Evolutionary conservation across 2,797 vertebrate genomes (phyloP).

Genomic region (Oreochromis grahami): DNA sequence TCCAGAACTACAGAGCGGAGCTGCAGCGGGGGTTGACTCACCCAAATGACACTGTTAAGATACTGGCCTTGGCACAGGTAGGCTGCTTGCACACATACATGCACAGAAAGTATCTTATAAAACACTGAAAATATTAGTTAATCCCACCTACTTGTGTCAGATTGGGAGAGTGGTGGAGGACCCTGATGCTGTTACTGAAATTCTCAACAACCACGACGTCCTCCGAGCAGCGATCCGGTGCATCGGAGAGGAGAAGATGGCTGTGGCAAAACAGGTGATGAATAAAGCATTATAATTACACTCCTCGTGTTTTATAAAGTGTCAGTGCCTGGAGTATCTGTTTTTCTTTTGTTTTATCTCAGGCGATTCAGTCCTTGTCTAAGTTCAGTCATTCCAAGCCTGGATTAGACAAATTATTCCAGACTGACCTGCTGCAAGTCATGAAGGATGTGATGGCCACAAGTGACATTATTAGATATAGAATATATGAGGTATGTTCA

Average conservation of each 20-base stretch:
- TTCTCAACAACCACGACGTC: constrained; percentile 81
- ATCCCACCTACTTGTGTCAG: constrained; percentile 59
- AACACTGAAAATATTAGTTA: neutral
- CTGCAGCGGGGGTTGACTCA: constrained; percentile 87
- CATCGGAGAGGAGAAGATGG: constrained; percentile 84
- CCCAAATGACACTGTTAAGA: constrained; percentile 82
- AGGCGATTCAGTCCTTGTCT: constrained; percentile 86
- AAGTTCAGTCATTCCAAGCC: constrained; percentile 81
- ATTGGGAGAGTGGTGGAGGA: constrained; percentile 85
- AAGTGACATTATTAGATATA: constrained; percentile 87
- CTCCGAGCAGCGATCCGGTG: constrained; percentile 82
- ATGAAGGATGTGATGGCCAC: constrained; percentile 87
- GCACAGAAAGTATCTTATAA: neutral
- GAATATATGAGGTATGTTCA: constrained; percentile 89
- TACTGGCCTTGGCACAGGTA: constrained; percentile 89
- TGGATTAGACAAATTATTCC: constrained; percentile 87
- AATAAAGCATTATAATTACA: neutral
- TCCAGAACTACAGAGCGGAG: constrained; percentile 79
- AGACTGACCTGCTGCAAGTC: constrained; percentile 79
- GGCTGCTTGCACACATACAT: neutral
- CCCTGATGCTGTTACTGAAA: constrained; percentile 77
- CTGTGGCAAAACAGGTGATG: constrained; percentile 88
- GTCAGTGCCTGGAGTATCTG: neutral
- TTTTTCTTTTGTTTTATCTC: neutral
- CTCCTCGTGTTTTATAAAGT: neutral